Conservation (phyloP, 2,113 vertebrate genomes). For the Tragelaphus strepsiceros region DNA sequence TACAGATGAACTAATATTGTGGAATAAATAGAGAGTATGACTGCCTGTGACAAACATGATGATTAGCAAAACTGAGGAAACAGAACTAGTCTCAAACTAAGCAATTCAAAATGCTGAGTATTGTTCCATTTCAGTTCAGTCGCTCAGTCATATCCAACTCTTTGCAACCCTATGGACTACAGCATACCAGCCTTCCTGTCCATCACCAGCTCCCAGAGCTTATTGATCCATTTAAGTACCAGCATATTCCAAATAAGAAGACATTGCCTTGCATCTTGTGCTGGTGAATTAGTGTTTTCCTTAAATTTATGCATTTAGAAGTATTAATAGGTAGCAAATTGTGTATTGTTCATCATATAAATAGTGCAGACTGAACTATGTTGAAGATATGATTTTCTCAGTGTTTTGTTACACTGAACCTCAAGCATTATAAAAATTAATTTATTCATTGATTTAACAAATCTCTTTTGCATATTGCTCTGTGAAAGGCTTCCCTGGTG, state of each 20-base stretch:
- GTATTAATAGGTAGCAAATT: not conserved
- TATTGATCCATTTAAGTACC: not conserved
- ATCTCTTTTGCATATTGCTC: not conserved
- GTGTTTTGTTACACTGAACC: not conserved
- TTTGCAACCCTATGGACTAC: not conserved
- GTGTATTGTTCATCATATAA: not conserved
- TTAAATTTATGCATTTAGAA: not conserved
- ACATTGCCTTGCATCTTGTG: not conserved
- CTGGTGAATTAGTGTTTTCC: not conserved
- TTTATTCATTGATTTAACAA: not conserved
- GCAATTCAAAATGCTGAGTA: not conserved
- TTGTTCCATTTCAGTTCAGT: not conserved
- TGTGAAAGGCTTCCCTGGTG: not conserved
- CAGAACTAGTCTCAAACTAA: not conserved
- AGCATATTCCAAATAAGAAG: not conserved
- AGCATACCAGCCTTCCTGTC: not conserved
- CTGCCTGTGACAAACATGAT: not conserved
- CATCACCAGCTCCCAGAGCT: not conserved
- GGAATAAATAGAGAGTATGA: not conserved
- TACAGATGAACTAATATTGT: not conserved
- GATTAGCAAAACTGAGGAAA: constrained; percentile 1
- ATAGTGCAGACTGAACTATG: not conserved
- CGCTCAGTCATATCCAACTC: not conserved
- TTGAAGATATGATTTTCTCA: not conserved
- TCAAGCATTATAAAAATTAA: not conserved